Percentiles rank a stretch among this genome's conserved stretches.
Evolutionary conservation across 2,113 vertebrate species (phyloP).

Genomic region (Propithecus coquereli): DNA sequence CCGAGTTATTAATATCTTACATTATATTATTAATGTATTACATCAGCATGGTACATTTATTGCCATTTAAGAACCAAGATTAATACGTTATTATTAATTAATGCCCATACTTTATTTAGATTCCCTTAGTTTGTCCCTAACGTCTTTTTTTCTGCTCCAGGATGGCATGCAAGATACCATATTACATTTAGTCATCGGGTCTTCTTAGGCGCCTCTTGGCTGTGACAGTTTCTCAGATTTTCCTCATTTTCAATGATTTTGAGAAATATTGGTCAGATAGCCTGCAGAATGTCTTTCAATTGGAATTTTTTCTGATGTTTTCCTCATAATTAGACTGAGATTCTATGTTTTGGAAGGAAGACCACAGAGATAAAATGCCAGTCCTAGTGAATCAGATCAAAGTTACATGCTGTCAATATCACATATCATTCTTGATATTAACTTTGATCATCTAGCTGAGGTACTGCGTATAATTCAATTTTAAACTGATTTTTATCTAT

Average conservation of each 20-base stretch:
- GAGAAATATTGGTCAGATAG: not conserved
- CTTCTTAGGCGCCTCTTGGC: not conserved
- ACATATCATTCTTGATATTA: not conserved
- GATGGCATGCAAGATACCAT: not conserved
- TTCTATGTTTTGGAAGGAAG: not conserved
- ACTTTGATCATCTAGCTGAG: not conserved
- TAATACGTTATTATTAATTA: not conserved
- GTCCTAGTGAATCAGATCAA: not conserved
- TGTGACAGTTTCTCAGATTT: not conserved
- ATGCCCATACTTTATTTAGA: not conserved
- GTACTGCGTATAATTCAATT: not conserved
- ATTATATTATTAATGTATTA: not conserved
- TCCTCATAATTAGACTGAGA: not conserved
- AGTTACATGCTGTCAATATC: not conserved
- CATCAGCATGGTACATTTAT: not conserved
- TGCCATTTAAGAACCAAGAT: not conserved
- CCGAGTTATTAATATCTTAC: not conserved
- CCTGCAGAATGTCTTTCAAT: not conserved
- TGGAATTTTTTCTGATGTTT: not conserved
- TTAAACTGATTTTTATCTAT: not conserved
- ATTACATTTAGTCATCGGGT: not conserved
- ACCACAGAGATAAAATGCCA: not conserved
- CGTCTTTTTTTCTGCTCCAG: not conserved
- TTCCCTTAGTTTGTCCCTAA: not conserved
- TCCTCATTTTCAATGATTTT: not conserved